Evolutionary conservation across 2,113 vertebrate genomes (phyloP).

Genomic region (Redunca redunca): DNA sequence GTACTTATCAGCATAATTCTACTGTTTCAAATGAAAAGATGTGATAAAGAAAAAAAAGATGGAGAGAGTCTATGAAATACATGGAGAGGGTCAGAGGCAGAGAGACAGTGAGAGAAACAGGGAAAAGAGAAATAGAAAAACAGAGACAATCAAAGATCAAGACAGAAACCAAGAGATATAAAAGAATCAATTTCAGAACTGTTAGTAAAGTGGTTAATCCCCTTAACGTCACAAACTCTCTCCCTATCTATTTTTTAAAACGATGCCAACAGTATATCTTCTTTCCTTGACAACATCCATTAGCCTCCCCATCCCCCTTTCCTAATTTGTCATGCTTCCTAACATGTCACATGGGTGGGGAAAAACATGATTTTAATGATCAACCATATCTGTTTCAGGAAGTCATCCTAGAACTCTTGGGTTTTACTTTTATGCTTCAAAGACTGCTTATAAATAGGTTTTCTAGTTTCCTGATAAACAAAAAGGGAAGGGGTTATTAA

Average conservation of each 20-base stretch:
- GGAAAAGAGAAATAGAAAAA: neutral
- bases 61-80: neutral
- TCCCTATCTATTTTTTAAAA: neutral
- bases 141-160: neutral
- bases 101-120: neutral
- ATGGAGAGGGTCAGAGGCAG: neutral
- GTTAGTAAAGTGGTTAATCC: neutral
- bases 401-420: neutral
- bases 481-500: neutral
- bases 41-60: neutral
- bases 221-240: neutral
- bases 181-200: neutral
- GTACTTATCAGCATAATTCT: neutral
- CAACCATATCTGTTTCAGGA: neutral
- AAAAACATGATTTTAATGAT: neutral
- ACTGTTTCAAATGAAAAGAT: neutral
- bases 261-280: neutral
- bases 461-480: neutral
- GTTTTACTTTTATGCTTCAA: constrained; percentile 20
- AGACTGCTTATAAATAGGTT: neutral
- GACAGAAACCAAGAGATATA: neutral
- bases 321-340: neutral
- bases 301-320: too few relatives aligned
- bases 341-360: neutral
- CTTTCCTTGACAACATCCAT: neutral